phyloP scores from a whole-genome alignment of 2,888 invertebrate genomes.

The Andrena flavipes region DNA sequence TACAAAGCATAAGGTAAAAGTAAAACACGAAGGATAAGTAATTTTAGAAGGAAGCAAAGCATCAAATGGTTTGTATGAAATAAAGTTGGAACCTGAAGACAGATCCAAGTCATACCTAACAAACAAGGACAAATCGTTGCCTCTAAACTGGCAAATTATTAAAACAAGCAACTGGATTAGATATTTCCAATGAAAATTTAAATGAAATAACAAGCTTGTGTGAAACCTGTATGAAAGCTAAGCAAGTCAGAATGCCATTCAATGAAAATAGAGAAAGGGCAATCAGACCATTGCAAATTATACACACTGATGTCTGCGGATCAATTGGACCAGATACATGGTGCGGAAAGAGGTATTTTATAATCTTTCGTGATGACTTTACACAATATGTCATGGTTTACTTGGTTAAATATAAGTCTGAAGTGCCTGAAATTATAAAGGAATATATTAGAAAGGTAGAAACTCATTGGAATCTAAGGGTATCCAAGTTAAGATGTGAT shows the following conservation, averaged over 20 bases:
- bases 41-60: neutral
- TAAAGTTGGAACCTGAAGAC: neutral
- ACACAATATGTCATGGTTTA: neutral
- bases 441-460: slow-evolving; percentile 22
- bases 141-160: slow-evolving; percentile 2
- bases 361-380: slow-evolving; percentile 11
- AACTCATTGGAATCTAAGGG: slow-evolving; percentile 27
- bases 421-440: neutral
- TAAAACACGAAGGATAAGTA: neutral
- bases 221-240: neutral
- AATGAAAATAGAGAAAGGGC: neutral
- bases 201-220: neutral
- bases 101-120: neutral
- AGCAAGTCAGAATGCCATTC: neutral
- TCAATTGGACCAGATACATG: slow-evolving; percentile 7
- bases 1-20: neutral
- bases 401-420: neutral
- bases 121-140: neutral
- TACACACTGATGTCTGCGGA: slow-evolving; percentile 16
- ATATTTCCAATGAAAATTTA: neutral
- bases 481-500: neutral
- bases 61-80: neutral
- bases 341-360: neutral
- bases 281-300: neutral
- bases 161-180: neutral